Percentiles rank a stretch among this genome's conserved stretches.
These are phyloP conservation scores for Tyrannus savana DNA, from an alignment of 2,113 vertebrate genomes.

Conservation along the genomic window DNA sequence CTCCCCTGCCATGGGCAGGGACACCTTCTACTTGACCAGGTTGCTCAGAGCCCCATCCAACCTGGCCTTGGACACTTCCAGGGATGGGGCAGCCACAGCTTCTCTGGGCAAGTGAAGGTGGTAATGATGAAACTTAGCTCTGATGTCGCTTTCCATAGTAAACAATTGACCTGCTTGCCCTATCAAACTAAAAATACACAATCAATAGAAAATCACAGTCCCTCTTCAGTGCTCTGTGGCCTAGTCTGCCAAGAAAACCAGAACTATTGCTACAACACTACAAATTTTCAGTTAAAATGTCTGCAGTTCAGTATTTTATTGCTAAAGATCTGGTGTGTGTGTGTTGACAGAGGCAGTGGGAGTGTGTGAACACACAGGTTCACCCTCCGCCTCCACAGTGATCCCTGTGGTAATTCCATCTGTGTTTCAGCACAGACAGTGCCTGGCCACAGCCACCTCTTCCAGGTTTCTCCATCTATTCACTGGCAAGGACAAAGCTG, in stretches of 20 bases:
- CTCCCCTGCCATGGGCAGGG: background rate
- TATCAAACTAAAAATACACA: background rate
- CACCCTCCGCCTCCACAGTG: background rate
- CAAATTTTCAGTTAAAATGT: background rate
- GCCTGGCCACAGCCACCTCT: background rate
- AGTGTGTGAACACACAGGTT: background rate
- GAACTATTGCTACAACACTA: background rate
- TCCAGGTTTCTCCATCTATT: constrained; percentile 23
- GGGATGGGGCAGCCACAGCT: background rate
- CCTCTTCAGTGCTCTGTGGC: background rate
- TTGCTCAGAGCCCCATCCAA: background rate
- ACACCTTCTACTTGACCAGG: background rate
- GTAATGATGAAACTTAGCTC: background rate
- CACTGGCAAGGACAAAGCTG: constrained; percentile 34
- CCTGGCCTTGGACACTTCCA: background rate
- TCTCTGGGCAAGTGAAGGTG: background rate
- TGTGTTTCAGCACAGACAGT: background rate
- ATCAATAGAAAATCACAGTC: background rate
- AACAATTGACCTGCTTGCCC: background rate
- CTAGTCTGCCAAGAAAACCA: background rate
- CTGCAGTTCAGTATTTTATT: background rate
- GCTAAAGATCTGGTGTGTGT: background rate
- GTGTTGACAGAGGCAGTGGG: background rate
- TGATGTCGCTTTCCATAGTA: background rate
- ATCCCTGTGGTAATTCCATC: constrained; percentile 16